phyloP scores from a whole-genome alignment of 2,888 invertebrate genomes.

The Polyommatus iphigenia region DNA sequence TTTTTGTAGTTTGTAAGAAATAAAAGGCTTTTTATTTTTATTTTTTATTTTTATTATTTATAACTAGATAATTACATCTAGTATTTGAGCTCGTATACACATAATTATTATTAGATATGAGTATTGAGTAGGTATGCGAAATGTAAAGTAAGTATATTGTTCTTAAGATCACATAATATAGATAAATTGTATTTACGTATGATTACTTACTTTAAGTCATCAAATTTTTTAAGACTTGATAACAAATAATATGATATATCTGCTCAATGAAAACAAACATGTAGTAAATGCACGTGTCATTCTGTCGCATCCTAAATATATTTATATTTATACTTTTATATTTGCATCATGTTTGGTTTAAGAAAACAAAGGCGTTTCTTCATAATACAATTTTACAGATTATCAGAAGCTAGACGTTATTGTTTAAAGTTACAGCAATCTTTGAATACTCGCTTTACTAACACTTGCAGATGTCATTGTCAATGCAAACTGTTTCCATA shows the following conservation, averaged over 20 bases:
- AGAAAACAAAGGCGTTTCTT: background rate
- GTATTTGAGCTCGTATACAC: background rate
- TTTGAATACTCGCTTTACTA: background rate
- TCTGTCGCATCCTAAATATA: background rate
- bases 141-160: no score
- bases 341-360: background rate
- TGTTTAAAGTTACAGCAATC: background rate
- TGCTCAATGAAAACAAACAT: background rate
- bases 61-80: no score
- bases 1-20: no score
- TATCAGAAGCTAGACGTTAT: background rate
- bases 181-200: no score
- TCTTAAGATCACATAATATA: no score
- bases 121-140: no score
- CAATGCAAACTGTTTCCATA: background rate
- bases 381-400: background rate
- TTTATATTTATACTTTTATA: background rate
- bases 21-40: no score
- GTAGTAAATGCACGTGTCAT: background rate
- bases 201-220: no score
- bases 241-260: no score
- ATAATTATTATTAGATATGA: no score
- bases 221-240: no score
- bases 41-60: no score
- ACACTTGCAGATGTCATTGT: background rate